phyloP scores from a whole-genome alignment of 2,113 vertebrate species.

The Vombatus ursinus region DNA sequence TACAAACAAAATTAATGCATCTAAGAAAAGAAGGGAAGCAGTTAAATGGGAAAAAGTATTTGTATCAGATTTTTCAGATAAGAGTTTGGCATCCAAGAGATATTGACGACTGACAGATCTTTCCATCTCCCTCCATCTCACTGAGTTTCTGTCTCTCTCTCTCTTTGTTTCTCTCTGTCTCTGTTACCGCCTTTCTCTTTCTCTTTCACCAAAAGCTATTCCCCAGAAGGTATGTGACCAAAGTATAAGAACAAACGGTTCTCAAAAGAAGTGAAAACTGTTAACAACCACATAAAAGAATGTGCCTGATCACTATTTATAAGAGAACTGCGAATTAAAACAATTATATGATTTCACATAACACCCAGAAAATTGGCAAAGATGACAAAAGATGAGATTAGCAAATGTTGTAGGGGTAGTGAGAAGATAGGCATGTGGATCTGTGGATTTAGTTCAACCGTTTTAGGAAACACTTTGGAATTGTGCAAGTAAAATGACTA shows the following conservation, averaged over 20 bases:
- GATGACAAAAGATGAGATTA: background rate
- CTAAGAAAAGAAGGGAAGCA: background rate
- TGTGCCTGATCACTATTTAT: background rate
- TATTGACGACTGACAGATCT: background rate
- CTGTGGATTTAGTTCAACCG: background rate
- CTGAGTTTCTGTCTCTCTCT: background rate
- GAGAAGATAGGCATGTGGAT: background rate
- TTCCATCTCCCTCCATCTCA: background rate
- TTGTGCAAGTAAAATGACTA: background rate
- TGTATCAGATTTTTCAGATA: background rate
- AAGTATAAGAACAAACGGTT: background rate
- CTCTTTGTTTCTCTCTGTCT: background rate
- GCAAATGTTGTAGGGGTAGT: background rate
- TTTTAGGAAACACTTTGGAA: background rate
- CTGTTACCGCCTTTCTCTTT: background rate
- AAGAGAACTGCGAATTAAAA: background rate
- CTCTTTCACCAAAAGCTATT: background rate
- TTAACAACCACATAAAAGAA: background rate
- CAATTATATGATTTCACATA: background rate
- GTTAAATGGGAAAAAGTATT: background rate
- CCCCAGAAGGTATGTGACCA: background rate
- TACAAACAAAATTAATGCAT: background rate
- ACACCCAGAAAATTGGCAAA: background rate
- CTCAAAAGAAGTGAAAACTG: background rate
- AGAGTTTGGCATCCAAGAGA: background rate